phyloP scores from a whole-genome alignment of 92 coral and sea anemone genomes.

The Paramuricea clavata region DNA sequence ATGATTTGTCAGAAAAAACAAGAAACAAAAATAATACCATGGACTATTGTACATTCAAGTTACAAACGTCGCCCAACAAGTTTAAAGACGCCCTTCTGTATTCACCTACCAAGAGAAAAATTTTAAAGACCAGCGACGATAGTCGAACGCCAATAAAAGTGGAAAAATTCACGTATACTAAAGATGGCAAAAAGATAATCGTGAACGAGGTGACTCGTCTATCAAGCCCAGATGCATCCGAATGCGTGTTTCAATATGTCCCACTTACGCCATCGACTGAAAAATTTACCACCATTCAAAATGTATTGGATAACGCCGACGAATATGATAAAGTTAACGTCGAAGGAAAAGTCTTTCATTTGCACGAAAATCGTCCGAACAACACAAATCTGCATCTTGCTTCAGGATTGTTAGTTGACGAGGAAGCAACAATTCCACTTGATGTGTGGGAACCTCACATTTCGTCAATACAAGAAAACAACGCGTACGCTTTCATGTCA shows the following conservation, averaged over 20 bases:
- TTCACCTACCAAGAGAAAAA: conserved; percentile 6
- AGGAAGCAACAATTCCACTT: conserved; percentile 32
- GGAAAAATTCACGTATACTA: conserved; percentile 22
- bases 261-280: conserved; percentile 18
- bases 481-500: conserved; percentile 44
- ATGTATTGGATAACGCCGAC: conserved; percentile 38
- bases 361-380: conserved; percentile 12
- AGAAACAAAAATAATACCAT: conserved; percentile 17
- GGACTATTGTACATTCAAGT: conserved; percentile 12
- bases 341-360: conserved; percentile 25
- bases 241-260: background rate
- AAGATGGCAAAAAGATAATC: conserved; percentile 41
- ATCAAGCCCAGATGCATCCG: background rate
- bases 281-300: conserved; percentile 48
- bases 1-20: background rate
- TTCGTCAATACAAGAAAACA: conserved; percentile 47
- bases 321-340: conserved; percentile 59
- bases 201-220: background rate
- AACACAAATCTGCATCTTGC: conserved; percentile 28
- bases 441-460: conserved; percentile 64
- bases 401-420: conserved; percentile 62
- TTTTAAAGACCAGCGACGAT: conserved; percentile 9
- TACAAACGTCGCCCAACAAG: conserved; percentile 23
- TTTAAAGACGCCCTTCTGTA: conserved; percentile 21
- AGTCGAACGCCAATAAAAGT: conserved; percentile 16